A percentile compares a stretch with the other conserved stretches of the same genome.
These are phyloP conservation scores for Mesembrinibis cayennensis DNA, from an alignment of 2,113 vertebrate genomes.

Conservation along the genomic window DNA sequence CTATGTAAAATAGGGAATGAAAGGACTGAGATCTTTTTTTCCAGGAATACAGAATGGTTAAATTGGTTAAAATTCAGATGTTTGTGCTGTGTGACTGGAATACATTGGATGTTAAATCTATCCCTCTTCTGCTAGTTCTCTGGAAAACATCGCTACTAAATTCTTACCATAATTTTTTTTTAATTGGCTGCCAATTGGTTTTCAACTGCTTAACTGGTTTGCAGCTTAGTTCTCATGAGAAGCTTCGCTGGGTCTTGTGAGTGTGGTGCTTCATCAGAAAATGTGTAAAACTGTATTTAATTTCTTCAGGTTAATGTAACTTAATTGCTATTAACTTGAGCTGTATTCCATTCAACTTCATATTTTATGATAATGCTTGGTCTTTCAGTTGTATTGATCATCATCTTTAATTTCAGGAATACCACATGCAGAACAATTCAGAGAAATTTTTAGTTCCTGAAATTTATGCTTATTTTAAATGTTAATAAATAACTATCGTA, in stretches of 20 bases:
- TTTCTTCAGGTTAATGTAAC: conserved; percentile 51
- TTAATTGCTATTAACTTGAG: conserved; percentile 46
- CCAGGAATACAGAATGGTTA: not conserved
- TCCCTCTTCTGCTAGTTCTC: not conserved
- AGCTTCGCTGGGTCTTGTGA: conserved; percentile 29
- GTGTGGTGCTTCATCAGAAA: conserved; percentile 38
- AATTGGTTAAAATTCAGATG: conserved; percentile 2
- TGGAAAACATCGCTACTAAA: not conserved
- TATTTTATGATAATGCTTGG: not conserved
- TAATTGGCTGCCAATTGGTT: not conserved
- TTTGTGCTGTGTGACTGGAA: conserved; percentile 5
- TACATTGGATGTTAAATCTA: not conserved
- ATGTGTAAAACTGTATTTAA: conserved; percentile 19
- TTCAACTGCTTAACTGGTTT: not conserved
- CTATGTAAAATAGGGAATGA: not conserved
- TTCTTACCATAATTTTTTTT: not conserved
- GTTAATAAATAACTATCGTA: conserved; percentile 55
- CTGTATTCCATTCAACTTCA: conserved; percentile 15
- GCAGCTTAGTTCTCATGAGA: conserved; percentile 36
- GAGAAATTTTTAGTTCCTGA: conserved; percentile 35
- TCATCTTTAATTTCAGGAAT: not conserved
- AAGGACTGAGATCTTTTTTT: not conserved
- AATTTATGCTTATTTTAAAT: conserved; percentile 39
- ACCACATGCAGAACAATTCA: not conserved
- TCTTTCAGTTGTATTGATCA: conserved; percentile 8